Base-by-base conservation (phyloP, 2,888 invertebrate genomes). In the Parascotia fuliginaria region DNA sequence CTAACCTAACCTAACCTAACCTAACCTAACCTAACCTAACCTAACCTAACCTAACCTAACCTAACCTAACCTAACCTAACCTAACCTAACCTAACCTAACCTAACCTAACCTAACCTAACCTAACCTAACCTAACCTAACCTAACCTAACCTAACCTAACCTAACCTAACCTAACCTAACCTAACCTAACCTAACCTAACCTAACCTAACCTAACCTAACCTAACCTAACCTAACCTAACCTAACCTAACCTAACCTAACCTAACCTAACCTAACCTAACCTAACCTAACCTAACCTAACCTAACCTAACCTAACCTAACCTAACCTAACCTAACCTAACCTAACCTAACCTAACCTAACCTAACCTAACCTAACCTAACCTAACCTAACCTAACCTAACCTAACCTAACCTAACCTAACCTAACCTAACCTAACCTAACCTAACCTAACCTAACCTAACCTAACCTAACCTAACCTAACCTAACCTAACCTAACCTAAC, bases 1-100 rank as follows among this genome's bases (percentile, higher is more conserved):
- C 48, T 48, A 54, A 58, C 55, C 55, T 54, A 54, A 58, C 53
- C 52, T 57, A 55, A 58, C 60, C 55, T 56, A 55, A 60, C 57
- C 57, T 55, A 60, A 60, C 59, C 60, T 58, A 55, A 60, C 56
- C 52, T 54, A 56, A 60, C 55, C 59, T 61, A 57, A 59, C 56
- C 60, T 57, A 57, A 59, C 54, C 52, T 53, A 53, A 50, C 60
- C 53, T 49, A 49, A 49, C 54, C 59, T 55, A 59, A 59, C 62
- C 59, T 54, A 55, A 60, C 60, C 59, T 59, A 56, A 59, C 59
- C 59, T 61, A 55, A 61, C 59, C 63, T 60, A 57, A 63, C 55
- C 63, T 63, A 60, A 60, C 60, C 63, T 60, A 60, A 60, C 61
- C 58, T 61, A 58, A 58, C 62, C 55, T 58, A 53, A 55, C 55